Base-by-base conservation (phyloP, 2,888 invertebrate species). In the Meganola albula region DNA sequence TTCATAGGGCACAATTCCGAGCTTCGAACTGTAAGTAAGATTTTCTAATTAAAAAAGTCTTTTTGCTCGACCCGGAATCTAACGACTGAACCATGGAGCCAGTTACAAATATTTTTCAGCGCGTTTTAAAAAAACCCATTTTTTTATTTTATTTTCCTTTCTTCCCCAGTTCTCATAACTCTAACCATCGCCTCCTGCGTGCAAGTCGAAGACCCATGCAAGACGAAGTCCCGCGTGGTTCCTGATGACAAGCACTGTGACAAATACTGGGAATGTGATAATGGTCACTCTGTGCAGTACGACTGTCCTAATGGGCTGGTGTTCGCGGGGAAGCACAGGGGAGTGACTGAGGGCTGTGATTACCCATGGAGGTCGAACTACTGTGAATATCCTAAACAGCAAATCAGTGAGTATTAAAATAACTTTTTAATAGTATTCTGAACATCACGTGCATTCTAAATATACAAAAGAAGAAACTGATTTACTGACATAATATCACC, bases 241-340 rank as follows among this genome's bases (percentile, higher is more conserved):
- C 89, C 89, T 0, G 95, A 96, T 58, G 90, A 90, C 51, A 92
- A 92, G 27, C 93, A 95, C 75, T 96, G 96, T 63, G 87, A 86
- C 64, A 85, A 90, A 35, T 94, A 93, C 64, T 96, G 95, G 94
- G 95, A 95, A 72, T 96, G 96, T 62, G 92, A 94, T 40, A 91
- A 89, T 53, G 94, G 93, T 0, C 93, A 93, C 65, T 90, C 94
- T 0, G 91, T 94, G 45, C 87, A 95, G 37, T 95, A 95, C 72
- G 95, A 95, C 79, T 96, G 96, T 63, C 96, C 96, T 33, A 96
- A 96, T 63, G 96, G 96, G 0, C 84, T 96, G 48, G 96, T 96
- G 25, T 96, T 93, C 78, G 94, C 95, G 10, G 96, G 95, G 2
- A 94, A 94, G 68, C 92, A 95, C 60, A 88, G 94, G 25, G 95